Evolutionary conservation across 2,113 vertebrate species (phyloP).

Genomic region (Zosterops lateralis): DNA sequence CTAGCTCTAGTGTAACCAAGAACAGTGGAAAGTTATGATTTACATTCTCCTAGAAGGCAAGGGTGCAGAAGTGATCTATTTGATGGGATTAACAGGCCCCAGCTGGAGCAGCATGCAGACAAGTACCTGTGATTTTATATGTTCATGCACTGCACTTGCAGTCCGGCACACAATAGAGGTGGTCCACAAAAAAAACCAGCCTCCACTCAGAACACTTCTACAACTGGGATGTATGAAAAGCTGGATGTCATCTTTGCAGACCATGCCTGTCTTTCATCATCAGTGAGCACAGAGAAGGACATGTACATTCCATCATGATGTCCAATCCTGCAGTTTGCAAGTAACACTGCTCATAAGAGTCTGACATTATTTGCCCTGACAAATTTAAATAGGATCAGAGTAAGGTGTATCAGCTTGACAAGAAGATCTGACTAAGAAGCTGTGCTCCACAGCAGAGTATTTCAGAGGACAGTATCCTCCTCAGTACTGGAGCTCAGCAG

Average conservation of each 20-base stretch:
- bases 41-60: background rate
- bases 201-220: background rate
- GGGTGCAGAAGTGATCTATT: background rate
- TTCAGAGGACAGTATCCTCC: background rate
- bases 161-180: background rate
- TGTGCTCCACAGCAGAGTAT: background rate
- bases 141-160: background rate
- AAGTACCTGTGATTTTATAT: background rate
- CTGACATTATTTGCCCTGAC: background rate
- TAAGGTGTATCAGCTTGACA: background rate
- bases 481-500: background rate
- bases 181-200: rapidly evolving
- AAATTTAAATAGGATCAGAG: background rate
- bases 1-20: background rate
- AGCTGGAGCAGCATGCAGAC: background rate
- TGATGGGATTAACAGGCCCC: background rate
- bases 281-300: background rate
- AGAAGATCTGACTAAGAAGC: background rate
- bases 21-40: background rate
- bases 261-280: background rate
- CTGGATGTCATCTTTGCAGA: background rate
- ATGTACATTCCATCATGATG: rapidly evolving
- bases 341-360: rapidly evolving
- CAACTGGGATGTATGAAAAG: background rate
- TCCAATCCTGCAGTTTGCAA: background rate